Evolutionary conservation across 2,888 invertebrate genomes (phyloP).

Genomic region (Lagria hirta): DNA sequence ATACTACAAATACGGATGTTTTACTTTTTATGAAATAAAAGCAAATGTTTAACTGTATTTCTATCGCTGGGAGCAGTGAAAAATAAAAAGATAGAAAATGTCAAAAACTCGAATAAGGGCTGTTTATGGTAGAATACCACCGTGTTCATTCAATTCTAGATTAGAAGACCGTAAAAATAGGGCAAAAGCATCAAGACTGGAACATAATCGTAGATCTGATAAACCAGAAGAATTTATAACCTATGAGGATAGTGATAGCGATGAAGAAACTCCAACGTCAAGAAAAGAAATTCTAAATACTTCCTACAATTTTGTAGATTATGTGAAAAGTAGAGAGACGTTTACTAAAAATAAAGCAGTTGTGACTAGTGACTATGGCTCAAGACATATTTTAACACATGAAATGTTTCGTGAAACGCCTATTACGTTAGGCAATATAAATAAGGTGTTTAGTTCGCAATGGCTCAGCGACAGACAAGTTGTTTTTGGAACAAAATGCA

Average conservation of each 20-base stretch:
- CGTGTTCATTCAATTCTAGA: conserved; percentile 72
- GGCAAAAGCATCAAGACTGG: conserved; percentile 65
- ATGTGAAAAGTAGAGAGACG: conserved; percentile 76
- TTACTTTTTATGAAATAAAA: no score
- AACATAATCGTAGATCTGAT: conserved; percentile 78
- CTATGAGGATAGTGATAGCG: conserved; percentile 85
- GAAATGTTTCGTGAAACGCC: conserved; percentile 86
- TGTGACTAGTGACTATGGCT: conserved; percentile 78
- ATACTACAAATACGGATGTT: no score
- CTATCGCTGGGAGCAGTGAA: not conserved
- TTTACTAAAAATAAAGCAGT: conserved; percentile 69
- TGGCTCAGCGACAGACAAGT: conserved; percentile 95
- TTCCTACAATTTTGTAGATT: conserved; percentile 85
- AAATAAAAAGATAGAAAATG: conserved; percentile 54
- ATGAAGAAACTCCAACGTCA: conserved; percentile 74
- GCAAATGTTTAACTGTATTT: no score
- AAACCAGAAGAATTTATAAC: conserved; percentile 89
- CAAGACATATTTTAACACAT: conserved; percentile 84
- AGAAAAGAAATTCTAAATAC: conserved; percentile 74
- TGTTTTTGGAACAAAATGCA: conserved; percentile 96
- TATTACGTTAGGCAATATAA: conserved; percentile 80
- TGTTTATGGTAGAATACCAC: conserved; percentile 73
- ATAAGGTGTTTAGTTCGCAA: conserved; percentile 93
- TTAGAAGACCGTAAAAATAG: conserved; percentile 74
- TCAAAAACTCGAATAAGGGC: conserved; percentile 71